These are phyloP conservation scores for Masticophis lateralis DNA, from an alignment of 2,797 vertebrate genomes.

Conservation along the genomic window DNA sequence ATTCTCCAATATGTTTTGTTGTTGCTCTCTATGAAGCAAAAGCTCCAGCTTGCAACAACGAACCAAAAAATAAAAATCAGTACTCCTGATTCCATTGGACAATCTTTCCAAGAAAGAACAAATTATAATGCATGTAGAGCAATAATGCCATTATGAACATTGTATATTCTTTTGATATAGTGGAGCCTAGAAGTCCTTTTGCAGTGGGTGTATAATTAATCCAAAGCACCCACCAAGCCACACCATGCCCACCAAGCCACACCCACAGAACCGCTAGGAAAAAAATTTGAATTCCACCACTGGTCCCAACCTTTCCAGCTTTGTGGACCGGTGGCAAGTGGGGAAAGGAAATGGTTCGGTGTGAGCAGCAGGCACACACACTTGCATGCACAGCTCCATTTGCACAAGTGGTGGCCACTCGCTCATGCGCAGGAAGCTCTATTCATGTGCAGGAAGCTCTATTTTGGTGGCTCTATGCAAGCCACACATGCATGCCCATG, in stretches of 20 bases:
- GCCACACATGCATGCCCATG: too few species aligned
- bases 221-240: too few species aligned
- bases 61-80: slow-evolving; percentile 9
- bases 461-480: too few species aligned
- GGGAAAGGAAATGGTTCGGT: neutral
- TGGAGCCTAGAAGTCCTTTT: neutral
- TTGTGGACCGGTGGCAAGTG: neutral
- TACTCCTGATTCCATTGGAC: neutral
- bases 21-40: slow-evolving; percentile 40
- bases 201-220: slow-evolving; percentile 4
- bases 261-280: too few species aligned
- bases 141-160: slow-evolving; percentile 30
- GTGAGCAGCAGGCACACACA: neutral
- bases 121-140: neutral
- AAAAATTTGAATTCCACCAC: too few species aligned
- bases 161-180: slow-evolving; percentile 4
- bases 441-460: too few species aligned
- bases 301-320: neutral
- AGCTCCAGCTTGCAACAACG: slow-evolving; percentile 29
- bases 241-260: too few species aligned
- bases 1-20: slow-evolving; percentile 65
- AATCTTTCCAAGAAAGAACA: slow-evolving; percentile 33
- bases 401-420: neutral
- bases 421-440: neutral
- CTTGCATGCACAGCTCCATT: neutral